Conservation (phyloP, 2,113 vertebrate species). For the Ia io region DNA sequence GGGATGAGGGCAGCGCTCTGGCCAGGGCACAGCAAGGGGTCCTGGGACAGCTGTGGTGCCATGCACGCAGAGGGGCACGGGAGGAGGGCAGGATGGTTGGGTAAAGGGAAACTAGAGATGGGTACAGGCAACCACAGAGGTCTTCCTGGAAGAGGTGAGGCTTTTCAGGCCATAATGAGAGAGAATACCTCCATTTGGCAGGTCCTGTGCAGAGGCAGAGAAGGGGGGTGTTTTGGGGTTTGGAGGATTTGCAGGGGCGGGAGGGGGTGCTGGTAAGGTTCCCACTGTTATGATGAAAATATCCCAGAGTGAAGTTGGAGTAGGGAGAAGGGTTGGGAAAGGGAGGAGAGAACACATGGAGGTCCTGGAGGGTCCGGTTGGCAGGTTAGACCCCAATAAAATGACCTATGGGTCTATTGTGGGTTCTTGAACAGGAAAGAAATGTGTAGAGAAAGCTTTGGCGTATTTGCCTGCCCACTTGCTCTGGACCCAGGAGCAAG, state of each 20-base stretch:
- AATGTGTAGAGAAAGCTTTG: not conserved
- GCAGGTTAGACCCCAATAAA: not conserved
- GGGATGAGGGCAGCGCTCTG: not conserved
- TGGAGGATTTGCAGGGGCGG: not conserved
- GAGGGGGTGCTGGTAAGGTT: not conserved
- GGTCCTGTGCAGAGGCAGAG: not conserved
- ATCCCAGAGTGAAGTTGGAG: not conserved
- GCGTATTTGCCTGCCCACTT: not conserved
- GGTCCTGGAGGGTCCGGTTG: not conserved
- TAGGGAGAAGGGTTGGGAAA: accelerated
- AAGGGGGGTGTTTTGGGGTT: not conserved
- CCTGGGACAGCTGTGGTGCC: not conserved
- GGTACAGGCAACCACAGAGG: not conserved
- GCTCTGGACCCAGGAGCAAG: not conserved
- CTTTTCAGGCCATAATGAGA: not conserved
- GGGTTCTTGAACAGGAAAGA: not conserved
- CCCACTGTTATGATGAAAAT: not conserved
- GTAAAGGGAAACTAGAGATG: not conserved
- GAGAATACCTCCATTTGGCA: not conserved
- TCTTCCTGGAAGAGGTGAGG: not conserved
- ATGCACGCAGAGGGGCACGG: not conserved
- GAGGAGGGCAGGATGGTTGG: not conserved
- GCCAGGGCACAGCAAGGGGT: not conserved
- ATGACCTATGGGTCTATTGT: not conserved
- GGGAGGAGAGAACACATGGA: accelerated